Evolutionary conservation across 2,113 vertebrate genomes (phyloP), one percentile per base, ranked within the genome.

Genomic region (Leptobrachium ailaonicum): DNA sequence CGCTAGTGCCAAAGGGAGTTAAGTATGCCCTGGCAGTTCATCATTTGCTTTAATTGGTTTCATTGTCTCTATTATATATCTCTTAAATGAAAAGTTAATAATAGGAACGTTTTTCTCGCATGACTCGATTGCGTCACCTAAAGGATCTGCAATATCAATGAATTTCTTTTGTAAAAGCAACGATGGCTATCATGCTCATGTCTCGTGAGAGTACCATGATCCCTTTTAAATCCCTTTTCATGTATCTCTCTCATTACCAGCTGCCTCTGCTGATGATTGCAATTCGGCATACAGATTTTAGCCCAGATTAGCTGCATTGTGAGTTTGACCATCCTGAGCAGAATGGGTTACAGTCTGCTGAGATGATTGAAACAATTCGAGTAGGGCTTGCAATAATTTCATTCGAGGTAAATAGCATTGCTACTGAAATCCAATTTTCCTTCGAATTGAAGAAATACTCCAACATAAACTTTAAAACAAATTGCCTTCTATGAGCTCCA

Each of bases 61-160:
- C 70, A 70, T 45, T 1, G 13, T 82, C 75, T 58, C 74, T 44
- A 74, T 66, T 12, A 58, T 44, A 72, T 44, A 60, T 78, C 82
- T 50, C 68, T 41, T 40, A 64, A 13, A 3, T 40, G 62, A 64
- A 32, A 64, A 32, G 62, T 20, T 64, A 6, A 64, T 64, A 64
- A 64, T 7, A 50, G 4, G 4, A 50, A 50, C 47, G 8, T 50
- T 50, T 50, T 5, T 0, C 4, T 50, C 47, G 8, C 4, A 5
- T 5, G 4, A 5, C 8, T 40, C 14, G 7, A 72, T 8, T 56
- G 47, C 20, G 42, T 8, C 11, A 2, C 6, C 41, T 42, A 41
- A 73, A 73, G 13, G 11, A 41, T 40, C 11, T 56, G 40, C 2
- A 12, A 40, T 41, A 73, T 50, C 41, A 2, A 73, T 41, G 42